Base-by-base conservation (phyloP, 2,113 vertebrate species). In the Tricholaema leucomelas region DNA sequence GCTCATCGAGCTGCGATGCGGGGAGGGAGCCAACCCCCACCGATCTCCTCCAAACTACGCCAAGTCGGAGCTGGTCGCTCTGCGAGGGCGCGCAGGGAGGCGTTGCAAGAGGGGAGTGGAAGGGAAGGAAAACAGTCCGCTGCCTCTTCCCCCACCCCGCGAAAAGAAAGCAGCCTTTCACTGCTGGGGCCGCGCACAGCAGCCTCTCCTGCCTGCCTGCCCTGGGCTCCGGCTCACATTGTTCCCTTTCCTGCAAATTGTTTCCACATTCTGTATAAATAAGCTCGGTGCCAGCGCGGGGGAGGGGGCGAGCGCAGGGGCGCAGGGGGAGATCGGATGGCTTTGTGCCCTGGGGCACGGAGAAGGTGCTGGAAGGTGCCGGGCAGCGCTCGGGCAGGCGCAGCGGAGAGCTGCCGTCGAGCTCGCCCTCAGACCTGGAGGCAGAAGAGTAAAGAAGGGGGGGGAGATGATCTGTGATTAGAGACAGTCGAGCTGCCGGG, bases 391-490 rank as follows among this genome's bases (percentile, higher is more conserved):
- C 89, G 76, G 88, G 94, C 94, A 94, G 77, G 75, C 36, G 1
- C 48, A 72, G 95, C 91, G 54, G 31, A 90, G 77, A 94, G 93
- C 78, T 93, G 84, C 93, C 93, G 69, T 33, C 65, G 27, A 96
- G 94, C 89, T 88, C 31, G 15, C 14, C 19, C 86, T 96, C 96
- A 94, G 92, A 96, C 96, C 95, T 96, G 75, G 63, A 96, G 92
- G 90, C 95, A 96, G 95, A 93, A 93, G 96, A 95, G 95, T 97
- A 97, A 97, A 97, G 96, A 96, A 96, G 96, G 63, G 93, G 94
- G 63, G 93, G 94, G 85, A 97, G 97, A 98, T 98, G 97, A 97
- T 94, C 93, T 92, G 80, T 98, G 98, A 98, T 98, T 98, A 98
- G n/a, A 97, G 96, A 94, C 97, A 97, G 97, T 97, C 96, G 93